These are phyloP conservation scores for Sebastes flavidus DNA, from an alignment of 2,797 vertebrate genomes.

Conservation along the genomic window DNA sequence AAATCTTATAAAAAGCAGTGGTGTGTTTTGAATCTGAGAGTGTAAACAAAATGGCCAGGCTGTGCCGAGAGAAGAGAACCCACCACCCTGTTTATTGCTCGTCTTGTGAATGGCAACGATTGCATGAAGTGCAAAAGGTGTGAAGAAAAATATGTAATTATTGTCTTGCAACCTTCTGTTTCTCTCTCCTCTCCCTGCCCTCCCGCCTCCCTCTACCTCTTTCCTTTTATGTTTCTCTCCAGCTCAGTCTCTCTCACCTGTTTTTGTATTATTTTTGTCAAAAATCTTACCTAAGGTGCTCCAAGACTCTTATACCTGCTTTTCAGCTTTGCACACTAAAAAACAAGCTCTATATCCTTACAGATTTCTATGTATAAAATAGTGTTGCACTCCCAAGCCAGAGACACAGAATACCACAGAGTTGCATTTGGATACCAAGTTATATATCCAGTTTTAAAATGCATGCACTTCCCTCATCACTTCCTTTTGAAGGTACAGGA, in stretches of 20 bases:
- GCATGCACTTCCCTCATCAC: slow-evolving; percentile 47
- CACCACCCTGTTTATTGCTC: not conserved
- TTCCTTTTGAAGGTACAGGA: slow-evolving; percentile 58
- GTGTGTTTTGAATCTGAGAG: not conserved
- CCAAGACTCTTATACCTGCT: not conserved
- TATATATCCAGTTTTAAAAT: slow-evolving; percentile 37
- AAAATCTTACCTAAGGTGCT: not conserved
- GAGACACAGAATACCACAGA: not conserved
- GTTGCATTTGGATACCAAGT: slow-evolving; percentile 7
- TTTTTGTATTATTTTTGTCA: not conserved
- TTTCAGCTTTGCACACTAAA: not conserved
- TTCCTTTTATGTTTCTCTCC: not conserved
- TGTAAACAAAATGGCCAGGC: slow-evolving; percentile 6
- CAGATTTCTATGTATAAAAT: not conserved
- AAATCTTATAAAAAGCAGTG: not conserved
- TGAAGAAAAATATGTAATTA: slow-evolving; percentile 30
- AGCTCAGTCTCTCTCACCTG: not conserved
- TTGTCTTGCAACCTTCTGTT: not conserved
- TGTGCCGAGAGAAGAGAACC: slow-evolving; percentile 13
- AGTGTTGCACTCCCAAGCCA: not conserved
- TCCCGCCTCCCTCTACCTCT: not conserved
- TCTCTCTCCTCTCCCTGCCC: not conserved
- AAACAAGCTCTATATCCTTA: not conserved
- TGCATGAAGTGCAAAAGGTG: slow-evolving; percentile 15
- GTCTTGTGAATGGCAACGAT: slow-evolving; percentile 18